These are phyloP conservation scores for Diorhabda sublineata DNA, from an alignment of 1,140 invertebrate species.

Conservation along the genomic window DNA sequence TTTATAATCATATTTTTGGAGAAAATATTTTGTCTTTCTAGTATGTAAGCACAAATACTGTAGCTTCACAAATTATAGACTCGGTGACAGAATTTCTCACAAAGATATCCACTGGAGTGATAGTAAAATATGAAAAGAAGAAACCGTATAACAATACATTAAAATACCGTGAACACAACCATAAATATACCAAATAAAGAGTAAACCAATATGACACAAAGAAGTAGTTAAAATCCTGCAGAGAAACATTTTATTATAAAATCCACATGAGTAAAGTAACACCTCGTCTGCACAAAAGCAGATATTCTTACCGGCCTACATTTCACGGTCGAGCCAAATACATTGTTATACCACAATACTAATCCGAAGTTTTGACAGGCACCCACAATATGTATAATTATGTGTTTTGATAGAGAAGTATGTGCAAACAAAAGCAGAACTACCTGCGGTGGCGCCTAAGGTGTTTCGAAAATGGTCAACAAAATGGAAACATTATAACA, in stretches of 20 bases:
- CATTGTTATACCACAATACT: slow-evolving; percentile 28
- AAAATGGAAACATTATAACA: slow-evolving; percentile 16
- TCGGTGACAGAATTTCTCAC: neutral
- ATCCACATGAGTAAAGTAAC: slow-evolving; percentile 20
- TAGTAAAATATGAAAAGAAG: neutral
- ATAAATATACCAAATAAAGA: slow-evolving; percentile 26
- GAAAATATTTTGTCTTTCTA: no score
- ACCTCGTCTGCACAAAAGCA: slow-evolving; percentile 13
- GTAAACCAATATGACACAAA: slow-evolving; percentile 34
- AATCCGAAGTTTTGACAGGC: slow-evolving; percentile 37
- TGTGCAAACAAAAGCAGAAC: slow-evolving; percentile 27
- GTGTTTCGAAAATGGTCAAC: slow-evolving; percentile 12
- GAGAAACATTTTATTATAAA: slow-evolving; percentile 20
- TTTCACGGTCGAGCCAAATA: slow-evolving; percentile 24
- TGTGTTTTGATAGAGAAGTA: slow-evolving; percentile 27
- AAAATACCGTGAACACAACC: slow-evolving; percentile 12
- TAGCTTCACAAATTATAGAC: no score
- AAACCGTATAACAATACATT: slow-evolving; percentile 4
- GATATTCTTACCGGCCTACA: slow-evolving; percentile 26
- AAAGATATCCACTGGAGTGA: neutral
- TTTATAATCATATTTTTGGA: no score
- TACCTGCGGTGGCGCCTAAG: slow-evolving; percentile 26
- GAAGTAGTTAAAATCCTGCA: slow-evolving; percentile 31
- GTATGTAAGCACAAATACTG: no score
- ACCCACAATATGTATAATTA: slow-evolving; percentile 35